A percentile compares a stretch with the other conserved stretches of the same genome.
phyloP scores from a whole-genome alignment of 2,888 invertebrate genomes.

The Ametastegia equiseti region DNA sequence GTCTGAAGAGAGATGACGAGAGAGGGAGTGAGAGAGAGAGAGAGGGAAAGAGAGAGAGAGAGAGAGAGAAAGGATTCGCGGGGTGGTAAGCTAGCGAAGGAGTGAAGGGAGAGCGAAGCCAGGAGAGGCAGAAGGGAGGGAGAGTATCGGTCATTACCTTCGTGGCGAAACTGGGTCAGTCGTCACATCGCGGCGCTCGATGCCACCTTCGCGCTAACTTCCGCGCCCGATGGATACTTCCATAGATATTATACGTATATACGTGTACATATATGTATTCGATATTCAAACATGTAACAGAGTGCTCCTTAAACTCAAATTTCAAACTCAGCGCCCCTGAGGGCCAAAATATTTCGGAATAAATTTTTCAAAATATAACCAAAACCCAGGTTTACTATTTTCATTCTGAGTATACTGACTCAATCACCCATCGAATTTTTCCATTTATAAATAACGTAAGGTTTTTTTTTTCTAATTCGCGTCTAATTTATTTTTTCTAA shows the following conservation, averaged over 20 bases:
- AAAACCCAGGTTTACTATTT: too few relatives aligned
- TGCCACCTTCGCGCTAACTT: constrained; percentile 61
- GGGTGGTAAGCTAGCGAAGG: constrained; percentile 27
- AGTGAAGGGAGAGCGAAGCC: constrained; percentile 32
- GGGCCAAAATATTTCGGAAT: too few relatives aligned
- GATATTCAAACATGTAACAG: not conserved
- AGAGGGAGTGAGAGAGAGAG: constrained; percentile 9
- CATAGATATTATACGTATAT: too few relatives aligned
- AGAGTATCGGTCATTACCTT: constrained; percentile 76
- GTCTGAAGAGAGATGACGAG: constrained; percentile 47
- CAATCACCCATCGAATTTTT: too few relatives aligned
- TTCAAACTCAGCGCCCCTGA: too few relatives aligned
- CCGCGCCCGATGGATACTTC: constrained; percentile 16
- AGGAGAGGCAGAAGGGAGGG: constrained; percentile 42
- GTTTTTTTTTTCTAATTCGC: too few relatives aligned
- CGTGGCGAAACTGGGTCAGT: constrained; percentile 75
- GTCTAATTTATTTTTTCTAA: too few relatives aligned
- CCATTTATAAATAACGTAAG: too few relatives aligned
- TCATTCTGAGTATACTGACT: too few relatives aligned
- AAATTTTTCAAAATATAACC: too few relatives aligned
- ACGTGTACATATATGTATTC: not conserved
- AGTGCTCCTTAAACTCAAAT: too few relatives aligned
- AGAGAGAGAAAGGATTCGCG: constrained; percentile 46
- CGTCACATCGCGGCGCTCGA: constrained; percentile 71
- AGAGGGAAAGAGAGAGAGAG: constrained; percentile 53